Evolutionary conservation across 1,140 invertebrate genomes (phyloP), one percentile per base, ranked within the genome.

Genomic region (Phthorimaea operculella): DNA sequence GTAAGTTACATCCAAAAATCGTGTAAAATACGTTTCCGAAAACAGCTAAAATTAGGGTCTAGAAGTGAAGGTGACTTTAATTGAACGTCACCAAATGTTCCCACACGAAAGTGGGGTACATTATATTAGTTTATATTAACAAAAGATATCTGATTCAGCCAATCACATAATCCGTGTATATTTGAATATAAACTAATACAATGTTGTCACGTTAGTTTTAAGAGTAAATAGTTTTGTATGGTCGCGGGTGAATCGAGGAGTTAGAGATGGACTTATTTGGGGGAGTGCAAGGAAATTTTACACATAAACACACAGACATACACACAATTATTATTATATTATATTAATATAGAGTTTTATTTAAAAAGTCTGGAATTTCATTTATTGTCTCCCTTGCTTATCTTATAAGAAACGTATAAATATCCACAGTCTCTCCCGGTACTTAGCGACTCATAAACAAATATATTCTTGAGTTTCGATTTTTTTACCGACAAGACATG

Each of bases 281-380:
- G 60, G 54, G 55, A 55, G 69, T 74, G 72, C 68, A 71, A 74
- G 57, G 52, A 62, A 39, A 49, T 34, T 62, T 56, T 60, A 66
- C 51, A 49, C 49, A 70, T 55, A 68, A 60, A 71, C 63, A 28
- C 21, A 28, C 50, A 49, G 50, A 70, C 54, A 68, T 60, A 71
- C 62, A 33, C 62, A 53, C 66, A 61, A 74, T 64, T 66, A 64
- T 72, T 72, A 74, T 72, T 73, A 72, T 74, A 74, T 76, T 72
- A 71, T 74, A 74, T 74, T 73, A 77, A 70, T 77, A 77, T 77
- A 77, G 70, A 77, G 66, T 77, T 74, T 74, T 74, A 76, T 76
- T 76, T 74, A 76, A 17, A 42, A n/a, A n/a, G 7, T 15, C 17
- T 16, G 9, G 56, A n/a, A 5, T 72, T 70, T 70, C 54, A 73